Percentiles rank a stretch among this genome's conserved stretches.
Evolutionary conservation across 2,888 invertebrate species (phyloP).

Genomic region (Drosophila kanekoi): DNA sequence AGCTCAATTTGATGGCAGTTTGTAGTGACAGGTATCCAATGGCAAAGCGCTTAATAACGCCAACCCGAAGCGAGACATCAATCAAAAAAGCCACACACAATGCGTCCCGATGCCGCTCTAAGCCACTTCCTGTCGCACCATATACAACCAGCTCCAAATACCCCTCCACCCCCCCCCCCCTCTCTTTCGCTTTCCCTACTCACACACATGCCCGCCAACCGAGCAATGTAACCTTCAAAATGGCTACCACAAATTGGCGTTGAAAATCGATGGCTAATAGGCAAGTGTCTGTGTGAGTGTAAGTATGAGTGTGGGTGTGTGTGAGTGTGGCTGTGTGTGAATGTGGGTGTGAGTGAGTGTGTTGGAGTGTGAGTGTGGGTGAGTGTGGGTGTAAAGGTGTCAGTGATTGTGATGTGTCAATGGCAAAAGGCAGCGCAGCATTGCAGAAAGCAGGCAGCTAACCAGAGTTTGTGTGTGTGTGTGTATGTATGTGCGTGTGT

Average conservation of each 20-base stretch:
- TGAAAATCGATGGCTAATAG: slow-evolving; percentile 77
- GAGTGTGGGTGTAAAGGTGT: slow-evolving; percentile 25
- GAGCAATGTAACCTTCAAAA: slow-evolving; percentile 63
- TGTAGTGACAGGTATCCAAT: slow-evolving; percentile 40
- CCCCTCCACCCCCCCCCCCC: too few relatives aligned
- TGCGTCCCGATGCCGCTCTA: slow-evolving; percentile 9
- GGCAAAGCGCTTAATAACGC: slow-evolving; percentile 52
- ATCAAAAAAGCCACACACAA: slow-evolving; percentile 51
- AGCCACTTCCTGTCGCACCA: slow-evolving; percentile 30
- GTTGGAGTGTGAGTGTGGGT: slow-evolving; percentile 27
- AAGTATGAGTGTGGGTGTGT: slow-evolving; percentile 7
- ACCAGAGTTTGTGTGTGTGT: neutral
- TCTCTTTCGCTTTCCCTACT: neutral
- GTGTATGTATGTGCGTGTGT: neutral
- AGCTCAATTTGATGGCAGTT: slow-evolving; percentile 34
- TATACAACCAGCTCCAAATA: too few relatives aligned
- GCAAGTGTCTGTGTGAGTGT: slow-evolving; percentile 31
- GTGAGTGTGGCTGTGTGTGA: slow-evolving; percentile 1
- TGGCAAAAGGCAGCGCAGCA: slow-evolving; percentile 57
- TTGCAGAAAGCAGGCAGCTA: slow-evolving; percentile 41
- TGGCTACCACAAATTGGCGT: slow-evolving; percentile 68
- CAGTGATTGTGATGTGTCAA: slow-evolving; percentile 69
- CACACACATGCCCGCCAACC: neutral
- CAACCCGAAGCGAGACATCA: slow-evolving; percentile 41
- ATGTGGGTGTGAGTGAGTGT: slow-evolving; percentile 44